phyloP scores from a whole-genome alignment of 2,888 invertebrate genomes.

The Ellobium chinense region DNA sequence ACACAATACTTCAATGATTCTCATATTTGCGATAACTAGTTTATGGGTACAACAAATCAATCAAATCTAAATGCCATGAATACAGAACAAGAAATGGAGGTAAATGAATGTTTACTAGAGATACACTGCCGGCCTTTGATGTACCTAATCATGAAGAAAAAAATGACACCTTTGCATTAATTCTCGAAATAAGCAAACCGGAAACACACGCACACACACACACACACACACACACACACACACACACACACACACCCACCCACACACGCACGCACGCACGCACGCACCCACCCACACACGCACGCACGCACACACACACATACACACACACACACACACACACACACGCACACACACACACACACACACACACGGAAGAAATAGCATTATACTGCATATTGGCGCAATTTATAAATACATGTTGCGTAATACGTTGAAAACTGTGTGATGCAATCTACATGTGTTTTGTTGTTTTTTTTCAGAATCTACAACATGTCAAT shows the following conservation, averaged over 20 bases:
- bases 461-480: too few species aligned
- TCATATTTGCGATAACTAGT: too few species aligned
- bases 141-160: neutral
- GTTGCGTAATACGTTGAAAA: too few species aligned
- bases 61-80: too few species aligned
- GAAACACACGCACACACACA: constrained; percentile 31
- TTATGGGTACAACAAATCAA: too few species aligned
- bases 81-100: too few species aligned
- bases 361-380: constrained; percentile 4
- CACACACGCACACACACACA: neutral
- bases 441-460: too few species aligned
- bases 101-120: neutral
- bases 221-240: constrained; percentile 29
- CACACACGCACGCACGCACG: constrained; percentile 6
- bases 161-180: neutral
- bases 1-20: too few species aligned
- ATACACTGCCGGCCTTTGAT: neutral
- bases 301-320: constrained; percentile 15
- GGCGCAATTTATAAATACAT: too few species aligned
- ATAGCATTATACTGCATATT: too few species aligned
- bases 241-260: constrained; percentile 31
- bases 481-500: too few species aligned
- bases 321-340: constrained; percentile 9
- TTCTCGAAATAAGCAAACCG: neutral
- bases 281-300: constrained; percentile 2